phyloP scores from a whole-genome alignment of 2,797 vertebrate species.

The Typhlichthys eigenmanni region DNA sequence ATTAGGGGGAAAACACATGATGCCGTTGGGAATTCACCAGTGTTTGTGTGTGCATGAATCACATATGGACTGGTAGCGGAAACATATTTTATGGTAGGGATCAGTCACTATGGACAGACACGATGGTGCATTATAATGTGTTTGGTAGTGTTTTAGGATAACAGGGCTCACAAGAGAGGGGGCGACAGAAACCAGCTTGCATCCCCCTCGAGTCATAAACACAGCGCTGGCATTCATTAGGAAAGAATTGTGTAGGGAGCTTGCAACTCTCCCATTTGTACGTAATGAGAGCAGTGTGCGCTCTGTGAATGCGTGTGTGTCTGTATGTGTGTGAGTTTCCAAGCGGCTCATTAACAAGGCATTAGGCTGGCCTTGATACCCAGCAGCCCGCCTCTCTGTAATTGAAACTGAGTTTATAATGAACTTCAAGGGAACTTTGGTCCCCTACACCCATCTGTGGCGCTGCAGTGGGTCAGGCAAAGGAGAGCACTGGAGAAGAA shows the following conservation, averaged over 20 bases:
- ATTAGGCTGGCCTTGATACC: slow-evolving; percentile 67
- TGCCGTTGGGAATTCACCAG: slow-evolving; percentile 56
- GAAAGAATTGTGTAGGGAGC: slow-evolving; percentile 53
- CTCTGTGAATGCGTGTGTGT: slow-evolving; percentile 7
- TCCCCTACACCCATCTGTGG: slow-evolving; percentile 33
- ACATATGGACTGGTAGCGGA: slow-evolving; percentile 40
- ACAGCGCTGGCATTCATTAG: slow-evolving; percentile 71
- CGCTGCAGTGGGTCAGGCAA: slow-evolving; percentile 20
- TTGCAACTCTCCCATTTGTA: slow-evolving; percentile 64
- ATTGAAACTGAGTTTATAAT: slow-evolving; percentile 75
- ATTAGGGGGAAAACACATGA: slow-evolving; percentile 68
- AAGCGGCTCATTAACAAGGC: slow-evolving; percentile 71
- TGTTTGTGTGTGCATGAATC: slow-evolving; percentile 41
- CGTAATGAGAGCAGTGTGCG: slow-evolving; percentile 70
- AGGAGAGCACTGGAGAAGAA: slow-evolving; percentile 2
- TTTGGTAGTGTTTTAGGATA: slow-evolving; percentile 63
- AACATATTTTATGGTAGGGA: slow-evolving; percentile 48
- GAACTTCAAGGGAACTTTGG: slow-evolving; percentile 69
- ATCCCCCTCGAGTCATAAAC: slow-evolving; percentile 60
- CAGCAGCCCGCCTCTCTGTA: slow-evolving; percentile 60
- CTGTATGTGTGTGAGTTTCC: slow-evolving; percentile 45
- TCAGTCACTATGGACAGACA: slow-evolving; percentile 62
- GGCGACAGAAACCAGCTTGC: slow-evolving; percentile 58
- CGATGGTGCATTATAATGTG: slow-evolving; percentile 60
- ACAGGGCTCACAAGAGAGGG: slow-evolving; percentile 59